A percentile compares a stretch with the other conserved stretches of the same genome.
Evolutionary conservation across 2,888 invertebrate genomes (phyloP).

Genomic region (Taphrorychus bicolor): DNA sequence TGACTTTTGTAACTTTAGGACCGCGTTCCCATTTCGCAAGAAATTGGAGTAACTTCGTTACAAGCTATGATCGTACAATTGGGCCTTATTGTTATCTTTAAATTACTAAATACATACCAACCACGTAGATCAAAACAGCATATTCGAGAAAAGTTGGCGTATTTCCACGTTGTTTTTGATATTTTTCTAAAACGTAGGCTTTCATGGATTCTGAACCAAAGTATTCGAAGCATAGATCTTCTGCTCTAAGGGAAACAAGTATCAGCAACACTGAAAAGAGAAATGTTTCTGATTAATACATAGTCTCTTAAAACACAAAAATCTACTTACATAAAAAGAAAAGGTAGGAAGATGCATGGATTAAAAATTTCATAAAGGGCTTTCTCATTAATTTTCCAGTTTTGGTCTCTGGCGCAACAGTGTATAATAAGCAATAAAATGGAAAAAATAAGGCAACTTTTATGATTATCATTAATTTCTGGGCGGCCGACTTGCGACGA

Average conservation of each 20-base stretch:
- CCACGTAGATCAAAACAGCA: slow-evolving; percentile 82
- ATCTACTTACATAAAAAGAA: slow-evolving; percentile 85
- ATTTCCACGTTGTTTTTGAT: slow-evolving; percentile 80
- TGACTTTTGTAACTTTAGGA: too few relatives aligned
- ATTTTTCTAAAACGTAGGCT: slow-evolving; percentile 66
- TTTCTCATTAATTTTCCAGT: slow-evolving; percentile 86
- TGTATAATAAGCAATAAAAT: slow-evolving; percentile 83
- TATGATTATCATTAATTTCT: slow-evolving; percentile 67
- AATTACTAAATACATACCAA: slow-evolving; percentile 65
- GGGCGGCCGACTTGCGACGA: slow-evolving; percentile 76
- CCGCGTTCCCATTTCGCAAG: too few relatives aligned
- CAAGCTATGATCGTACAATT: too few relatives aligned
- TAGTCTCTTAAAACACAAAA: neutral
- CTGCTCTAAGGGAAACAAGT: slow-evolving; percentile 89
- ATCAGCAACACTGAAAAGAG: slow-evolving; percentile 79
- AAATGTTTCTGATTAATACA: neutral
- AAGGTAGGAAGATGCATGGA: slow-evolving; percentile 92
- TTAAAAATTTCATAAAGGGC: slow-evolving; percentile 96
- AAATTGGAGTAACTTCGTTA: too few relatives aligned
- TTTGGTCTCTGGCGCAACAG: slow-evolving; percentile 81
- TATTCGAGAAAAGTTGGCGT: slow-evolving; percentile 85
- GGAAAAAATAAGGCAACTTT: slow-evolving; percentile 84
- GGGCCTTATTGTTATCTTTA: too few relatives aligned
- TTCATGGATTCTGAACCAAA: slow-evolving; percentile 77
- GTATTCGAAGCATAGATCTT: slow-evolving; percentile 75